Evolutionary conservation across 2,888 invertebrate genomes (phyloP), one percentile per base, ranked within the genome.

Genomic region (Dysmachus trigonus): DNA sequence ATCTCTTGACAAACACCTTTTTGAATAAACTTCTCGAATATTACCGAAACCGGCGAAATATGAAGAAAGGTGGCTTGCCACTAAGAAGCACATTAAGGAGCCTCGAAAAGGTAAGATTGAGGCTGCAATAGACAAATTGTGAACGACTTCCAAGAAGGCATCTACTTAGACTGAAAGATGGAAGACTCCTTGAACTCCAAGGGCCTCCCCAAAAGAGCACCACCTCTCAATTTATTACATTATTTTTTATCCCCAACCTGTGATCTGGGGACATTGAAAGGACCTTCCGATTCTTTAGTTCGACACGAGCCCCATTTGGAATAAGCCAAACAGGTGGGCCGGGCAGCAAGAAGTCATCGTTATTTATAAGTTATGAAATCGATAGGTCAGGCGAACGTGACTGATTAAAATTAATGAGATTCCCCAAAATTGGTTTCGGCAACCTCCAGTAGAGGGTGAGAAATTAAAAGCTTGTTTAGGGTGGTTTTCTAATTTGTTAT

Each of bases 361-460:
- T 73, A 73, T n/a, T 73, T 73, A 33, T n/a, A 73, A 73, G n/a
- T 76, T 76, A 76, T 76, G 33, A 76, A 76, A 76, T 35, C 76
- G 38, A 76, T 76, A 76, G 76, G 76, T 76, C 35, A 76, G 35
- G n/a, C 35, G 38, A 76, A 41, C 31, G n/a, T 13, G n/a, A 13
- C 35, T 76, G 76, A 76, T 76, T 76, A 76, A 76, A 76, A 35
- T 76, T 76, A 76, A 76, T 76, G 76, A 76, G 76, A 76, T 62
- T 62, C 27, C 74, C 27, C 38, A 13, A 76, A 76, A 76, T 76
- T 76, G 22, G 76, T 38, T 22, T 8, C 0, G 15, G 22, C 27
- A 62, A 62, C 10, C 27, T 22, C 2, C 27, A 47, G 62, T 2
- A 10, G 62, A 62, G 22, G 27, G 10, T 22, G 7, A 22, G 22